Percentiles rank a stretch among this genome's conserved stretches.
These are phyloP conservation scores for Sisor rabdophorus DNA, from an alignment of 2,113 vertebrate species.

Conservation along the genomic window DNA sequence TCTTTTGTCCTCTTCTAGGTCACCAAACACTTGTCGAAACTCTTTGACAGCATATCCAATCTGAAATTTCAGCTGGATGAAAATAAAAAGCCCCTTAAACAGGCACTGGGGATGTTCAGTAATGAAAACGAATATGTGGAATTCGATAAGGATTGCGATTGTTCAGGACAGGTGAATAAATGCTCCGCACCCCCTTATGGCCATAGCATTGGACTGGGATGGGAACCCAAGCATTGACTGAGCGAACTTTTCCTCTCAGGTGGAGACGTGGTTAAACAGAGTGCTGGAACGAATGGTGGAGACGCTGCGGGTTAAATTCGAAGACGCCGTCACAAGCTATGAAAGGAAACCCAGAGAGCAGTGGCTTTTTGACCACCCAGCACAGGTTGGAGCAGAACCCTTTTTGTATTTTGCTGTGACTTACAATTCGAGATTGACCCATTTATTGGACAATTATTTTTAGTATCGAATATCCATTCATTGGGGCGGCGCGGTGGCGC, in stretches of 20 bases:
- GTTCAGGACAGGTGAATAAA: conserved; percentile 81
- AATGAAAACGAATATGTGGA: conserved; percentile 89
- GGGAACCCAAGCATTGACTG: conserved; percentile 2
- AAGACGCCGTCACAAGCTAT: conserved; percentile 72
- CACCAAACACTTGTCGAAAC: conserved; percentile 87
- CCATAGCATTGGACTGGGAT: not conserved
- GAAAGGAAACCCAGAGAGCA: conserved; percentile 90
- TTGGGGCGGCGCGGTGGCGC: too few species aligned
- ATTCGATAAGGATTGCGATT: conserved; percentile 84
- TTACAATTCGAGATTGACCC: too few species aligned
- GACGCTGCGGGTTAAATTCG: conserved; percentile 80
- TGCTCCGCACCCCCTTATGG: too few species aligned
- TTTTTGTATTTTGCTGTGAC: too few species aligned
- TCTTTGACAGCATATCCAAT: conserved; percentile 89
- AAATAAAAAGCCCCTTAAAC: conserved; percentile 68
- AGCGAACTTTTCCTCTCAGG: conserved; percentile 61
- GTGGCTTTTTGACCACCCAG: conserved; percentile 85
- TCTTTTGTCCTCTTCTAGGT: conserved; percentile 67
- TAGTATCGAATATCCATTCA: too few species aligned
- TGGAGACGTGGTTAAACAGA: conserved; percentile 83
- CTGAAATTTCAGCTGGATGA: conserved; percentile 77
- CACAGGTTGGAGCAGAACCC: conserved; percentile 68
- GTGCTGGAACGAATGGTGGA: conserved; percentile 81
- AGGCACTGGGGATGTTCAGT: conserved; percentile 87
- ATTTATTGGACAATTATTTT: too few species aligned